Evolutionary conservation across 2,797 vertebrate species (phyloP).

Genomic region (Sebastes kiyomatsui): DNA sequence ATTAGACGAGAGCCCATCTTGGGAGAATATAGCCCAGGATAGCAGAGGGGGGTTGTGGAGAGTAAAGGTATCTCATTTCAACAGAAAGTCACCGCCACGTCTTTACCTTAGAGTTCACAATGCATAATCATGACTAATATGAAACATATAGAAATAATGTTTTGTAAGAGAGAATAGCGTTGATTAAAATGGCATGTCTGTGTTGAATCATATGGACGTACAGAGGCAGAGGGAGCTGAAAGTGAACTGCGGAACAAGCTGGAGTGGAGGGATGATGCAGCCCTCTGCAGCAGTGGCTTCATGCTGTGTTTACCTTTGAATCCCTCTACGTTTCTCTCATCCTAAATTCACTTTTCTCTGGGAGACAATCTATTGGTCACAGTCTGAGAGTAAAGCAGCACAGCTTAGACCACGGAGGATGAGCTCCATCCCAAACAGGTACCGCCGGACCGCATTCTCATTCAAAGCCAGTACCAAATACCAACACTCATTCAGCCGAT

Average conservation of each 20-base stretch:
- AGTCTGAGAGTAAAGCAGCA: conserved; percentile 51
- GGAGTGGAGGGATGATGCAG: conserved; percentile 7
- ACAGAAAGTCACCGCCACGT: conserved; percentile 3
- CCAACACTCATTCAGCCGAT: conserved; percentile 47
- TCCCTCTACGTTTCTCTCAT: conserved; percentile 35
- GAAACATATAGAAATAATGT: not conserved
- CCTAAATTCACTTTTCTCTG: conserved; percentile 56
- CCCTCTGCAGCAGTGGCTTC: conserved; percentile 37
- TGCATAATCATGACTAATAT: not conserved
- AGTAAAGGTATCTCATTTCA: conserved; percentile 63
- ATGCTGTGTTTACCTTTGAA: conserved; percentile 54
- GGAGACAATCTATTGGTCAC: conserved; percentile 70
- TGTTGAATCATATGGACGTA: conserved; percentile 9
- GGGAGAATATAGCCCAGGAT: conserved; percentile 64
- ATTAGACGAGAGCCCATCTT: conserved; percentile 75
- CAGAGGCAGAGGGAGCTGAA: conserved; percentile 1
- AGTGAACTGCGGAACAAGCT: not conserved
- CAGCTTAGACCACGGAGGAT: conserved; percentile 13
- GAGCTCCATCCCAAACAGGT: conserved; percentile 37
- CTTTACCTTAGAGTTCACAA: conserved; percentile 8
- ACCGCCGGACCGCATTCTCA: conserved; percentile 17
- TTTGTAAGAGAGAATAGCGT: not conserved
- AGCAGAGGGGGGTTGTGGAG: conserved; percentile 14
- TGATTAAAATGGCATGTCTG: conserved; percentile 17
- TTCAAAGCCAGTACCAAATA: conserved; percentile 42